Evolutionary conservation across 2,797 vertebrate genomes (phyloP), one percentile per base, ranked within the genome.

Genomic region (Phrynocephalus guinanensis): DNA sequence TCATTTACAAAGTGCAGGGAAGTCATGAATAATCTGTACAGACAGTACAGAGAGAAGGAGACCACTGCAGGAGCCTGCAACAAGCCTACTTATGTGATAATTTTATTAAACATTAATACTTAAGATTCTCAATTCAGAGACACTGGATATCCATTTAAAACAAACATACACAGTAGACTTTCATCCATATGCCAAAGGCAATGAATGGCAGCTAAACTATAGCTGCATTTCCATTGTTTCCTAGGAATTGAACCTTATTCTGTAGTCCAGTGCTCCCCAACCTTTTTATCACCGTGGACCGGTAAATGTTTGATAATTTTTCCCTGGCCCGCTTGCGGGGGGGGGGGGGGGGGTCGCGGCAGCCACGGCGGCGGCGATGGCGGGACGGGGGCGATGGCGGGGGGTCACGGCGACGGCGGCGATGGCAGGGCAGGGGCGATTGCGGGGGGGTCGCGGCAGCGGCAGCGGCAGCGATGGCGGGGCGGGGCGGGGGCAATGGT

Each of bases 141-240:
- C 9, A 8, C 33, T 75, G 76, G 26, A 20, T 70, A n/a, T 48
- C 60, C 11, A 85, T 52, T 10, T 50, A 48, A 78, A 50, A 48
- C n/a, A 48, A 67, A 22, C 22, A 18, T 18, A 68, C 11, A 60
- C 67, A 50, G 10, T n/a, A 67, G 10, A 6, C 18, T 20, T 80
- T 80, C 70, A 72, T 7, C 22, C 11, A 80, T 71, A 86, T 81
- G 33, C 56, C 26, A 80, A 80, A 63, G 9, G 30, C 28, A 24
- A 18, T 80, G 24, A 72, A 33, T 48, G 78, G 20, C 38, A 63
- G 38, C 26, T 28, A 30, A 63, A 24, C 38, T 82, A 83, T 8
- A 73, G 26, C n/a, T 52, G 11, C 52, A 86, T 67, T 87, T 82
- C n/a, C 44, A 68, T 66, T 68, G 30, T 87, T 76, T 13, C 24